phyloP scores from a whole-genome alignment of 2,113 vertebrate genomes.

The Pitta sordida region DNA sequence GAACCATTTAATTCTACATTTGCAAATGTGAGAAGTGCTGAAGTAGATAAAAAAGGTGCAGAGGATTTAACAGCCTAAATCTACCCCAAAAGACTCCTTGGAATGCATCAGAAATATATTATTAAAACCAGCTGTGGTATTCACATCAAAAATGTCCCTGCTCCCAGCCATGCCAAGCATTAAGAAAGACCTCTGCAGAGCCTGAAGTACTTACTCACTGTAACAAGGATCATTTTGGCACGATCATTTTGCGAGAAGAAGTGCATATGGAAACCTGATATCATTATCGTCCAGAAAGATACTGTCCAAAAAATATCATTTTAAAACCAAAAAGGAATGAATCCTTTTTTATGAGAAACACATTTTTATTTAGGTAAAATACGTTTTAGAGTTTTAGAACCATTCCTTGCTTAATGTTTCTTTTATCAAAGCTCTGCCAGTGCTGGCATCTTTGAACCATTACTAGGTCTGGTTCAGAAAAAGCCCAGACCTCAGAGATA shows the following conservation, averaged over 20 bases:
- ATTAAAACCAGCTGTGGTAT: background rate
- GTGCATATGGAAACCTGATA: background rate
- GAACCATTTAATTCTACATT: conserved; percentile 44
- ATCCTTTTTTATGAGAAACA: background rate
- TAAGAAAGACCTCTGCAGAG: background rate
- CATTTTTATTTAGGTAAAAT: background rate
- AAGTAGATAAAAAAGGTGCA: background rate
- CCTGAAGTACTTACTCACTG: background rate
- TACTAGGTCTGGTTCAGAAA: background rate
- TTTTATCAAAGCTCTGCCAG: background rate
- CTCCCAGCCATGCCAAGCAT: background rate
- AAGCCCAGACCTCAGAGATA: background rate
- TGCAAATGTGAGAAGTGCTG: conserved; percentile 21
- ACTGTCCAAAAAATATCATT: background rate
- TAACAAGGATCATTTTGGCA: background rate
- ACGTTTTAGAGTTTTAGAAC: background rate
- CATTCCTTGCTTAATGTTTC: background rate
- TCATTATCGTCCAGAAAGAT: background rate
- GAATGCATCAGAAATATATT: background rate
- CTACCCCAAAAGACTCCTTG: background rate
- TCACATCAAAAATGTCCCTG: background rate
- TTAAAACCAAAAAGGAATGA: background rate
- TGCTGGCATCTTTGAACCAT: background rate
- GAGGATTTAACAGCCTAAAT: background rate
- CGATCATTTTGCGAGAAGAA: background rate